phyloP scores from a whole-genome alignment of 1,140 invertebrate genomes.

The Rhagoletis pomonella region DNA sequence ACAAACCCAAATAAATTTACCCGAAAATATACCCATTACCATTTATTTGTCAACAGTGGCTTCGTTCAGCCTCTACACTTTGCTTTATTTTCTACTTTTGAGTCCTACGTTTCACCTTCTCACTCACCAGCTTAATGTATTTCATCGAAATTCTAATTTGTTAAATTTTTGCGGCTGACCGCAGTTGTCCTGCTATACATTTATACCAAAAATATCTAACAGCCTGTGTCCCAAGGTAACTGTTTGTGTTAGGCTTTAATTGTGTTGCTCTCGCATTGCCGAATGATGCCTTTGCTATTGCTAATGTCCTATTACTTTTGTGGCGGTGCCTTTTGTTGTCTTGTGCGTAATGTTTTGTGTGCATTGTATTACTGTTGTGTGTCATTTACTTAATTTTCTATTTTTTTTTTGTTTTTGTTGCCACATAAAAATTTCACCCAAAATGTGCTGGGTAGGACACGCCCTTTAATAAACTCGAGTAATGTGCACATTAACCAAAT shows the following conservation, averaged over 20 bases:
- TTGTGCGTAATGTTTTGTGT: background rate
- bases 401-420: slow-evolving; percentile 29
- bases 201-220: background rate
- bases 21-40: background rate
- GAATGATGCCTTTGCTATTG: background rate
- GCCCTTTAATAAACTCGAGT: slow-evolving; percentile 74
- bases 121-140: background rate
- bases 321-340: background rate
- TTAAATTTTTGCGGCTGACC: slow-evolving; percentile 34
- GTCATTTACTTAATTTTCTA: slow-evolving; percentile 30
- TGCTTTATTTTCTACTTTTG: background rate
- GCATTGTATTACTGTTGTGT: background rate
- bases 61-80: background rate
- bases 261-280: slow-evolving; percentile 64
- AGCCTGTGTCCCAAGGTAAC: slow-evolving; percentile 68
- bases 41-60: background rate
- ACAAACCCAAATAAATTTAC: background rate
- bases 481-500: slow-evolving; percentile 74
- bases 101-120: background rate
- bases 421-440: slow-evolving; percentile 69
- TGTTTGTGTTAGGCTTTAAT: slow-evolving; percentile 29
- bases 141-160: slow-evolving; percentile 51
- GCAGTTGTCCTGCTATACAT: background rate
- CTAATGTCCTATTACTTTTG: slow-evolving; percentile 33
- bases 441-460: slow-evolving; percentile 67